Evolutionary conservation across 2,797 vertebrate genomes (phyloP).

Genomic region (Discoglossus pictus): DNA sequence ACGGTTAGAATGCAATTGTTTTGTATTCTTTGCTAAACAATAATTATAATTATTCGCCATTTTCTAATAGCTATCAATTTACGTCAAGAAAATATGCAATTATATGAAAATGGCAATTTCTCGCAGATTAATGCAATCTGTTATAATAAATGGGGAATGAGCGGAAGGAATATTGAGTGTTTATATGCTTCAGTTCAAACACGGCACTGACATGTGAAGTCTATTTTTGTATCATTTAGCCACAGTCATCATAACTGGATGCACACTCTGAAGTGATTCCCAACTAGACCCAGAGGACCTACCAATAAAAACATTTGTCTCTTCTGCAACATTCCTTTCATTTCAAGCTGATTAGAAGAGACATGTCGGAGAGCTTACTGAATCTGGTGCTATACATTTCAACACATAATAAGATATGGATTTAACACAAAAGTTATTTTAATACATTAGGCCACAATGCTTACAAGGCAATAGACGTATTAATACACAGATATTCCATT

Average conservation of each 20-base stretch:
- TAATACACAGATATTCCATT: neutral
- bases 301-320: conserved; percentile 49
- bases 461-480: conserved; percentile 12
- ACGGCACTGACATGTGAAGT: conserved; percentile 38
- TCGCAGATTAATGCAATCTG: conserved; percentile 16
- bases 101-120: conserved; percentile 23
- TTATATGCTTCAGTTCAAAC: conserved; percentile 53
- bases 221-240: conserved; percentile 50
- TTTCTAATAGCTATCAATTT: conserved; percentile 20
- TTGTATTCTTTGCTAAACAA: conserved; percentile 21
- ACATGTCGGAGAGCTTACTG: conserved; percentile 25
- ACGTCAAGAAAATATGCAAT: conserved; percentile 16
- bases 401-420: conserved; percentile 22
- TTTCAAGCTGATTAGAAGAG: conserved; percentile 44
- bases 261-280: conserved; percentile 40
- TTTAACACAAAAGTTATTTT: conserved; percentile 7
- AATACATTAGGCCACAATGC: conserved; percentile 20
- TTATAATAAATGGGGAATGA: conserved; percentile 38
- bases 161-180: conserved; percentile 50
- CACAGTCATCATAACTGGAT: conserved; percentile 49
- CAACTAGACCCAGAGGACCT: conserved; percentile 40
- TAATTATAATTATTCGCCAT: conserved; percentile 25
- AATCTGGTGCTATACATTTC: conserved; percentile 28
- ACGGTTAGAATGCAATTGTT: neutral
- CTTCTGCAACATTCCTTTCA: conserved; percentile 30